Conservation (phyloP, 2,888 invertebrate species). For the Piscicola geometra region DNA sequence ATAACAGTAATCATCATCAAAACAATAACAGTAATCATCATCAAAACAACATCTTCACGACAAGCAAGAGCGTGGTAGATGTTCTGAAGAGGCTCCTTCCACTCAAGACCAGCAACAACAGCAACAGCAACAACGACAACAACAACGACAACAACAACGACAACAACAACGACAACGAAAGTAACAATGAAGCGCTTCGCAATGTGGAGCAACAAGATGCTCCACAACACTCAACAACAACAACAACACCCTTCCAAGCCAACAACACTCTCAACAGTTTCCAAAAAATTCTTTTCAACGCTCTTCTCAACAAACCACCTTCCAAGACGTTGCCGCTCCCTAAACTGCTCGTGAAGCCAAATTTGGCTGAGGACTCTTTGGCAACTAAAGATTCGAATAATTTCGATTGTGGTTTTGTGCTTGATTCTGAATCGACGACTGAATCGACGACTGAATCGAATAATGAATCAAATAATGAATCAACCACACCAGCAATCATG, state of each 20-base stretch:
- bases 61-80: neutral
- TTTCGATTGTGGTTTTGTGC: no score
- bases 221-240: no score
- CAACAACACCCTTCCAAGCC: no score
- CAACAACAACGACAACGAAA: neutral
- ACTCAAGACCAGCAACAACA: neutral
- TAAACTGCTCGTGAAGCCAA: neutral
- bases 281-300: conserved; percentile 1
- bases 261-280: neutral
- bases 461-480: no score
- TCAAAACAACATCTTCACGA: neutral
- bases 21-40: neutral
- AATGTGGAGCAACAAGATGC: no score
- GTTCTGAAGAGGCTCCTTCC: neutral
- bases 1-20: no score
- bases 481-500: no score
- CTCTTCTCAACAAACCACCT: neutral
- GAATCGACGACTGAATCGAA: no score
- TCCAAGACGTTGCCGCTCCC: neutral
- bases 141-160: neutral
- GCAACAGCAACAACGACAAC: neutral
- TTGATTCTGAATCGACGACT: neutral
- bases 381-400: neutral
- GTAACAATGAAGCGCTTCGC: no score
- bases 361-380: neutral